Percentiles rank a stretch among this genome's conserved stretches.
Evolutionary conservation across 2,797 vertebrate genomes (phyloP).

Genomic region (Alfaro cultratus): DNA sequence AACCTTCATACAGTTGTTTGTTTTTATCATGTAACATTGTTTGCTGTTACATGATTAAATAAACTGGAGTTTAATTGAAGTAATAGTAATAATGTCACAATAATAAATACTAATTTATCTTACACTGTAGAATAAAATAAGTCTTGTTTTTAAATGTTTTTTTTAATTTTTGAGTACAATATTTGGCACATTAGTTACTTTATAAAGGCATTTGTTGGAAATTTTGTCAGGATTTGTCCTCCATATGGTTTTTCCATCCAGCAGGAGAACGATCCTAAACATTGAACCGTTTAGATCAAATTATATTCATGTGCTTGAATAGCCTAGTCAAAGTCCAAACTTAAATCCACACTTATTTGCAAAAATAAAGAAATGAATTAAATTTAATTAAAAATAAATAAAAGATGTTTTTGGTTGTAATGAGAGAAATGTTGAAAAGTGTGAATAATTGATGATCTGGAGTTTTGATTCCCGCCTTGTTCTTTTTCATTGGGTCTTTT

Average conservation of each 20-base stretch:
- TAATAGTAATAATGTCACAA: not conserved
- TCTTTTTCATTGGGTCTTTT: not conserved
- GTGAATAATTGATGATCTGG: not conserved
- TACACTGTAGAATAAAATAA: not conserved
- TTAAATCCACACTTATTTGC: not conserved
- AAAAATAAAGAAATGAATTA: not conserved
- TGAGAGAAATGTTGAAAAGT: not conserved
- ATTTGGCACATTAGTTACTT: not conserved
- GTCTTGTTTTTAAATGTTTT: not conserved
- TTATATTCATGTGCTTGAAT: not conserved
- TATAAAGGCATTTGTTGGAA: not conserved
- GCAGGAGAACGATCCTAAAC: not conserved
- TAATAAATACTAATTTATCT: not conserved
- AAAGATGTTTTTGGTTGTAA: not conserved
- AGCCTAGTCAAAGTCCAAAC: not conserved
- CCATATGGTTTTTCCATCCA: not conserved
- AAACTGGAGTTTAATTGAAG: too few relatives aligned
- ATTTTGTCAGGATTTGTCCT: not conserved
- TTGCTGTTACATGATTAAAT: too few relatives aligned
- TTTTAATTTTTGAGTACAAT: not conserved
- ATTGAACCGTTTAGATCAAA: not conserved
- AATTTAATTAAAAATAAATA: not conserved
- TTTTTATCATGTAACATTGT: too few relatives aligned
- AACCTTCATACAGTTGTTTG: too few relatives aligned
- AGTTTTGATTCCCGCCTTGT: not conserved